Evolutionary conservation across 2,888 invertebrate species (phyloP), one percentile per base, ranked within the genome.

Genomic region (Cryptus viduatorius): DNA sequence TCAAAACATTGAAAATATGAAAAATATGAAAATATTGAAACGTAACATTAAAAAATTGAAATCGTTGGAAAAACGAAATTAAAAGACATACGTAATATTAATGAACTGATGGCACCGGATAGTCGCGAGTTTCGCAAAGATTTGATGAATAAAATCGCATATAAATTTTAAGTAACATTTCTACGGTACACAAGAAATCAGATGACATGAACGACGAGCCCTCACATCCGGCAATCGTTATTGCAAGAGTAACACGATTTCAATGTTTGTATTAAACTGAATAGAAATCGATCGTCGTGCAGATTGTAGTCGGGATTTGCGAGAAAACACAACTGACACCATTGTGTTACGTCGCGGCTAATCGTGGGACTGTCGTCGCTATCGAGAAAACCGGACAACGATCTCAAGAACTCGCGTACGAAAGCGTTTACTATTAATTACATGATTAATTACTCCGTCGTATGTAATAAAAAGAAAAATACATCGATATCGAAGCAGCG

Each of bases 291-390:
- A 84, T 84, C 79, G 65, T 29, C n/a, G 48, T 50, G 48, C 42
- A 19, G 24, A 68, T 75, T 77, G 73, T 69, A 77, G 68, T 67
- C 69, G 72, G n/a, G 31, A 37, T 53, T 78, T 78, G 69, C 78
- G 78, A 69, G 78, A 78, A 82, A 81, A 81, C 81, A 84, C 65
- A 84, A 82, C 75, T 75, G 81, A 84, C 73, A 81, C 84, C 84
- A 84, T 81, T 84, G 81, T 81, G 56, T 50, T 77, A 53, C 19
- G 4, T 31, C 12, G 19, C 78, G 46, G 50, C 61, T 48, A 64
- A 80, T 79, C 69, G 65, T 24, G 68, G 73, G 61, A 68, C 77
- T 56, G 24, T 61, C 50, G 24, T 76, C 50, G 50, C 14, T 31
- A 31, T 24, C 42, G 48, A 46, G 64, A 76, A 50, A 71, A 48